Conservation (phyloP, 1,140 invertebrate genomes). For the Drosophila kikkawai region DNA sequence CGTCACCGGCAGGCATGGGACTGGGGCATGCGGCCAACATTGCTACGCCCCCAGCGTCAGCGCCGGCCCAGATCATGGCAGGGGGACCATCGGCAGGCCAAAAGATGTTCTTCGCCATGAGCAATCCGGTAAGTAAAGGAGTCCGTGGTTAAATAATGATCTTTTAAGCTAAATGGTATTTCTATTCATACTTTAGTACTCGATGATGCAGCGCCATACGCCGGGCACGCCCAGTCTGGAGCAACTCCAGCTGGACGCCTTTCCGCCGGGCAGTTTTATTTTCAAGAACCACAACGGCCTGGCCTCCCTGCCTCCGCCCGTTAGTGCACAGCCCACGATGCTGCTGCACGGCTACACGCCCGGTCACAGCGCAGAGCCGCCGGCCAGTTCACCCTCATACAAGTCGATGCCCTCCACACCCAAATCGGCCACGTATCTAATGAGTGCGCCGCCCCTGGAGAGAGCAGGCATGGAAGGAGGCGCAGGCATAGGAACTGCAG, state of each 20-base stretch:
- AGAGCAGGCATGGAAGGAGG: conserved; percentile 24
- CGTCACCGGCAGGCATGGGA: conserved; percentile 70
- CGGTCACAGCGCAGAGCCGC: conserved; percentile 53
- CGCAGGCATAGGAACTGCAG: background rate
- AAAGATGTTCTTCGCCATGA: conserved; percentile 74
- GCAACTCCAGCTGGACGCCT: conserved; percentile 64
- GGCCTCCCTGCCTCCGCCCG: conserved; percentile 54
- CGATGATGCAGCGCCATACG: conserved; percentile 64
- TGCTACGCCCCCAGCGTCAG: conserved; percentile 67
- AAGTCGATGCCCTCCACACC: conserved; percentile 80
- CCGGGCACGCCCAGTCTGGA: conserved; percentile 54
- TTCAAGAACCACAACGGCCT: conserved; percentile 76
- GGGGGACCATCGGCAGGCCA: conserved; percentile 41
- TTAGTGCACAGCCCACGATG: conserved; percentile 65
- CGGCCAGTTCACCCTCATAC: conserved; percentile 71
- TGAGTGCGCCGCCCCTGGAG: conserved; percentile 72
- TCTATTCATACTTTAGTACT: conserved; percentile 43
- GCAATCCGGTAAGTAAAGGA: conserved; percentile 66
- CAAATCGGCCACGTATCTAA: conserved; percentile 70
- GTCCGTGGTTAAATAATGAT: background rate
- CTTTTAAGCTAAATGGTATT: background rate
- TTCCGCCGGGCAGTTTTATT: conserved; percentile 50
- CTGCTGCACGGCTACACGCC: conserved; percentile 70
- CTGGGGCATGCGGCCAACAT: conserved; percentile 69
- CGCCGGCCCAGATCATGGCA: conserved; percentile 69